Conservation (phyloP, 2,797 vertebrate genomes). For the Mus spretus region DNA sequence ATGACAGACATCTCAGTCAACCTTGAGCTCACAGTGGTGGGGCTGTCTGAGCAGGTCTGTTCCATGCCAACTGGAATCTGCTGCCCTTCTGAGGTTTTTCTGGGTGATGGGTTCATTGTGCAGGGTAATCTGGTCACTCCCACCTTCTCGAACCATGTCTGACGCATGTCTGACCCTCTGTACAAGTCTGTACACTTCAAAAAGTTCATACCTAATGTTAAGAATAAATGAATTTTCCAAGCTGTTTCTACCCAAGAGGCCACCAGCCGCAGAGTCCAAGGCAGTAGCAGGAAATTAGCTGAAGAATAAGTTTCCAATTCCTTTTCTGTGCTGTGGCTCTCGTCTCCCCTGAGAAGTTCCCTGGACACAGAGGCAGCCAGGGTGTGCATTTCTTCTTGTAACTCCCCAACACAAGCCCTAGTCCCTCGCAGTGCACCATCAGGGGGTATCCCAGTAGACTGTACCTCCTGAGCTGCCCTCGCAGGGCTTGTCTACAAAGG, state of each 20-base stretch:
- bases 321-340: background rate
- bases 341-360: background rate
- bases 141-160: background rate
- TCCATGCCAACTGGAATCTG: background rate
- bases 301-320: background rate
- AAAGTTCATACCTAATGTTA: background rate
- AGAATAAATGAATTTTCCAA: background rate
- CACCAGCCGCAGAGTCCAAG: background rate
- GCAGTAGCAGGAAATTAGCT: background rate
- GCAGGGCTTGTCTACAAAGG: background rate
- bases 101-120: background rate
- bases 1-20: background rate
- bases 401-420: background rate
- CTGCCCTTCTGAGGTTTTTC: background rate
- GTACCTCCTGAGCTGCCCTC: background rate
- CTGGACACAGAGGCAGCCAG: background rate
- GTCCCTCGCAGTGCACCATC: background rate
- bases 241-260: background rate
- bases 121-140: background rate
- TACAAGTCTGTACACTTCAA: background rate
- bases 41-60: background rate
- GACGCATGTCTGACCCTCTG: no score
- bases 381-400: background rate
- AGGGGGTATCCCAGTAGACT: background rate
- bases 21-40: slow-evolving; percentile 12